Percentiles rank a stretch among this genome's conserved stretches.
These are phyloP conservation scores for Gryllus longicercus DNA, from an alignment of 2,888 invertebrate genomes.

Conservation along the genomic window DNA sequence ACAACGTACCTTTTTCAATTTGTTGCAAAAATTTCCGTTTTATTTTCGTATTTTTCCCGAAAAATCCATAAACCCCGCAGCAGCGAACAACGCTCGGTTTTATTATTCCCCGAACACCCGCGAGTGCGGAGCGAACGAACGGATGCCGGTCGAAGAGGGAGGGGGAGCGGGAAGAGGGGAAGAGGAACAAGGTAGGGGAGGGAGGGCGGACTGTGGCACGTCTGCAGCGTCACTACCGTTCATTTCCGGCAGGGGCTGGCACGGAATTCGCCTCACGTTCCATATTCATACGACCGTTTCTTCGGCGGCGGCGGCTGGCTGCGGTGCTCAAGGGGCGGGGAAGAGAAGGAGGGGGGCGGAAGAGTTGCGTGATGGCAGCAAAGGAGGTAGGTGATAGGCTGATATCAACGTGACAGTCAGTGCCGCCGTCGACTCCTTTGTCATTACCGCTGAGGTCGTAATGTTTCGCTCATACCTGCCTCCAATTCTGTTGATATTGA, in stretches of 20 bases:
- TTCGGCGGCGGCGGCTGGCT: not conserved
- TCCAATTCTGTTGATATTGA: no score
- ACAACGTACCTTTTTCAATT: conserved; percentile 1
- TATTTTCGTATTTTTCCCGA: not conserved
- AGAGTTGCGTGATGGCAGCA: no score
- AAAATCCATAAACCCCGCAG: not conserved
- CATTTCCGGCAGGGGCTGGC: not conserved
- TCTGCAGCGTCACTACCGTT: conserved; percentile 1
- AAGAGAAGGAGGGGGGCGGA: no score
- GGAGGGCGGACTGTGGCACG: not conserved
- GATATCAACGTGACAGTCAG: no score
- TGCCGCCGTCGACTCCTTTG: no score
- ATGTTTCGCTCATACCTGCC: no score
- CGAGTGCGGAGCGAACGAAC: not conserved
- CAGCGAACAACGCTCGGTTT: not conserved
- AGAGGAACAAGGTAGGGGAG: not conserved
- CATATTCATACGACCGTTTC: not conserved
- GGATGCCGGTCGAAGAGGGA: not conserved
- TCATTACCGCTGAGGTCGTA: no score
- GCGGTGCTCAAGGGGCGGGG: no score
- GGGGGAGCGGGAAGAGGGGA: not conserved
- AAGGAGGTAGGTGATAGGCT: no score
- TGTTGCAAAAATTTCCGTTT: not conserved
- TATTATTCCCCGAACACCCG: conserved; percentile 2
- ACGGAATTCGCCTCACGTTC: not conserved